These are phyloP conservation scores for Terrapene triunguis DNA, from an alignment of 2,113 vertebrate genomes.

Conservation along the genomic window DNA sequence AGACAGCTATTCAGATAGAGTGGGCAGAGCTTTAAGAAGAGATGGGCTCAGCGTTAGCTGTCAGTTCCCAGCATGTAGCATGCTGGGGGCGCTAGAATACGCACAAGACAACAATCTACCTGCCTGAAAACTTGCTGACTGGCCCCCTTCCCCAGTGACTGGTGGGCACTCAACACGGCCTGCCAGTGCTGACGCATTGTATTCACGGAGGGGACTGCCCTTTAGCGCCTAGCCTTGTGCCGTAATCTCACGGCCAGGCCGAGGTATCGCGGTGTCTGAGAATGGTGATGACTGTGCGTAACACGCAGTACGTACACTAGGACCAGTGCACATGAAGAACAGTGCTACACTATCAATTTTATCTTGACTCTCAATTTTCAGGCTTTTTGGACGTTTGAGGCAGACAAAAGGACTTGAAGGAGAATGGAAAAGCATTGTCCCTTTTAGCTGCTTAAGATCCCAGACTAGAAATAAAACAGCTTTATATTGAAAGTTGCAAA, in stretches of 20 bases:
- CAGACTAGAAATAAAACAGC: background rate
- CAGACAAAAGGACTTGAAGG: background rate
- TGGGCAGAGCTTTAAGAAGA: background rate
- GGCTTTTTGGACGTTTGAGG: background rate
- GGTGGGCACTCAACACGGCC: background rate
- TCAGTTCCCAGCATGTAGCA: background rate
- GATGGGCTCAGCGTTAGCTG: background rate
- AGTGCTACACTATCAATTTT: background rate
- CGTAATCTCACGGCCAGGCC: background rate
- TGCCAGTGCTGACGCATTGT: background rate
- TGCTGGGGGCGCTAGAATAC: background rate
- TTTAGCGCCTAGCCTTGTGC: background rate
- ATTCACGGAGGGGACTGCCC: background rate
- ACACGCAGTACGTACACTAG: fast-evolving
- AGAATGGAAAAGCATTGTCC: background rate
- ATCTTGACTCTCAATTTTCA: background rate
- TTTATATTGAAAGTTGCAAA: background rate
- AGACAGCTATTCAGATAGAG: background rate
- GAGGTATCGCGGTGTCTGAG: background rate
- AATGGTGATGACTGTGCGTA: background rate
- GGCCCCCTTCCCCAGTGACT: background rate
- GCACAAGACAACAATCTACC: background rate
- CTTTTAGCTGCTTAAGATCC: background rate
- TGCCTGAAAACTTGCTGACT: background rate
- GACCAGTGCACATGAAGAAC: background rate